These are phyloP conservation scores for Rhorus exstirpatorius DNA, from an alignment of 2,888 invertebrate genomes.

Conservation along the genomic window DNA sequence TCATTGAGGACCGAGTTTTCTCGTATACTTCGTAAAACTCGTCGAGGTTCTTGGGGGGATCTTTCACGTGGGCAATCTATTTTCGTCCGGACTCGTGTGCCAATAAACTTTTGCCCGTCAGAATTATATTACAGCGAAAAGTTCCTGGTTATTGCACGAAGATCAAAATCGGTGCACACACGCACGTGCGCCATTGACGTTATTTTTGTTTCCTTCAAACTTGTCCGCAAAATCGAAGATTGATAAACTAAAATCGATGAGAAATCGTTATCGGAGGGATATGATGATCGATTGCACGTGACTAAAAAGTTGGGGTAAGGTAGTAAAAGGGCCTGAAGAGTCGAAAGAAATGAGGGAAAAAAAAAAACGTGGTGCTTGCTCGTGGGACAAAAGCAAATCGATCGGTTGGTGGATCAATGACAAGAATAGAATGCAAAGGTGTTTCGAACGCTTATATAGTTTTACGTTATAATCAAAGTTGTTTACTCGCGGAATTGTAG, in stretches of 20 bases:
- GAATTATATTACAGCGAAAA: slow-evolving; percentile 15
- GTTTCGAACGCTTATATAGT: neutral
- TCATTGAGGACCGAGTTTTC: neutral
- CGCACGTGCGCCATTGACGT: no score
- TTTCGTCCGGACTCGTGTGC: slow-evolving; percentile 37
- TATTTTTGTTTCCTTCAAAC: no score
- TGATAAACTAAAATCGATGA: no score
- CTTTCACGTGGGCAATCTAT: slow-evolving; percentile 54
- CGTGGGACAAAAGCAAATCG: slow-evolving; percentile 29
- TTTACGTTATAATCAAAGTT: no score
- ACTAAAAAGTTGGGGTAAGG: no score
- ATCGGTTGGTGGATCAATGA: slow-evolving; percentile 61
- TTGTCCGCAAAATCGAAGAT: no score
- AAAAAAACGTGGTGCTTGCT: neutral
- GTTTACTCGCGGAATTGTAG: neutral
- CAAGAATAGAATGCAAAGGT: slow-evolving; percentile 52
- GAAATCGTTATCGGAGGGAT: no score
- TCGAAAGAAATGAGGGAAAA: no score
- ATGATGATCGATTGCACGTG: no score
- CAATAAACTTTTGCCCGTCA: slow-evolving; percentile 39
- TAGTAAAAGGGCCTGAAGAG: no score
- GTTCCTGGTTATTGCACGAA: neutral
- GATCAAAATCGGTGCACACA: neutral
- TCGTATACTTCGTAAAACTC: neutral
- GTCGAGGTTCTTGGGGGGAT: neutral